Evolutionary conservation across 2,113 vertebrate genomes (phyloP), one percentile per base, ranked within the genome.

Genomic region (Apteryx mantelli): DNA sequence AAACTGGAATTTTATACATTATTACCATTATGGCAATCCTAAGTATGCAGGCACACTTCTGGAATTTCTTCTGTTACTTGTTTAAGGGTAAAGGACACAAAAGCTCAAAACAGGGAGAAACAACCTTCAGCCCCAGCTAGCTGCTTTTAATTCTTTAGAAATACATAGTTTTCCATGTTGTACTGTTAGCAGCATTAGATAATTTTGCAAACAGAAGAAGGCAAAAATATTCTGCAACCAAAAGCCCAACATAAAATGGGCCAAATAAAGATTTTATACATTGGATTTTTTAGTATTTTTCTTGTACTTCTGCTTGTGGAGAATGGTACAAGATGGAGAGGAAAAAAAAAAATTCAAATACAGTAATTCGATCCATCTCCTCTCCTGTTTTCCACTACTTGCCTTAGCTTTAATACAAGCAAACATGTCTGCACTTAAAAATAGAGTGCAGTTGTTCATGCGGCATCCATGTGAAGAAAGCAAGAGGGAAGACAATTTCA

Each of bases 371-470:
- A 83, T 97, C 86, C 69, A 81, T 64, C 92, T 96, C 69, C 44
- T 94, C 81, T 94, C 89, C 58, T 85, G 61, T 89, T 95, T 88
- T 84, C 82, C 87, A 80, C 64, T 77, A 55, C 77, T 95, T 82
- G 71, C 86, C 64, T 89, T 93, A 95, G 71, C 78, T 94, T 96
- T 95, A 81, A 71, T 86, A 46, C 91, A 86, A 97, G 91, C 68
- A 93, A 95, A 81, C 78, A 82, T 71, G 38, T 97, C 85, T 94
- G 55, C 55, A 66, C 76, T 94, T 97, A 97, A 98, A 98, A 97
- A 97, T 94, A 98, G 95, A 84, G 26, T 70, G 55, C 94, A 98
- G 88, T 96, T 98, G 94, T 95, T 97, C 79, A 30, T 82, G 84
- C 68, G 75, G 78, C 86, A 87, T 75, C 82, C 46, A 48, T 81